Conservation (phyloP, 2,888 invertebrate species). For the Pharmacophagus antenor region DNA sequence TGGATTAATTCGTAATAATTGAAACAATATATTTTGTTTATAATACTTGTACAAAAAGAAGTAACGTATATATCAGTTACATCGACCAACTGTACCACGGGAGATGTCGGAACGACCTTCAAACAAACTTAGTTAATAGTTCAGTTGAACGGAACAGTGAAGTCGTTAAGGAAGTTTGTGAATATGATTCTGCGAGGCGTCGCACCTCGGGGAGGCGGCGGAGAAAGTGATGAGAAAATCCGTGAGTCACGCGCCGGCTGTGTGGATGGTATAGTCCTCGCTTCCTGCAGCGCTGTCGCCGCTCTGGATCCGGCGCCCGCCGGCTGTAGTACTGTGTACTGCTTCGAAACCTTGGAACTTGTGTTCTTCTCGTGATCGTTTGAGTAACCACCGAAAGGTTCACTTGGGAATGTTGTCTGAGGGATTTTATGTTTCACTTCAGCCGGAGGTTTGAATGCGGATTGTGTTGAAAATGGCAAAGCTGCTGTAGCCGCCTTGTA, state of each 20-base stretch:
- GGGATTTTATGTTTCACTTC: constrained; percentile 82
- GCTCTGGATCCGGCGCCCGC: constrained; percentile 90
- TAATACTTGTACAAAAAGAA: neutral
- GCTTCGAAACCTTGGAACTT: constrained; percentile 82
- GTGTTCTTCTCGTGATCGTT: constrained; percentile 72
- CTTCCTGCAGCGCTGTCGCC: constrained; percentile 90
- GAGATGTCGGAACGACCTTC: constrained; percentile 54
- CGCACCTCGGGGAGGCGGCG: constrained; percentile 88
- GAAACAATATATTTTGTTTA: neutral
- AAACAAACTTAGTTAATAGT: constrained; percentile 75
- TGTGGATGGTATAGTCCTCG: constrained; percentile 75
- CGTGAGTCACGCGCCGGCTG: constrained; percentile 75
- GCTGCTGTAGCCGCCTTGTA: constrained; percentile 79
- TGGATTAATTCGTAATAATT: neutral
- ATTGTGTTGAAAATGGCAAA: constrained; percentile 86
- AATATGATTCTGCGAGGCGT: constrained; percentile 51
- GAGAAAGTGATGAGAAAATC: constrained; percentile 83
- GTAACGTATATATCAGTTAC: neutral
- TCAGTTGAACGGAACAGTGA: constrained; percentile 66
- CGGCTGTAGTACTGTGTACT: constrained; percentile 93
- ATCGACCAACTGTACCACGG: constrained; percentile 1
- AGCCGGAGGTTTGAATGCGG: constrained; percentile 89
- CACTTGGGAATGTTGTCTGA: constrained; percentile 76
- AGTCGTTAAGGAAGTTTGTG: constrained; percentile 74
- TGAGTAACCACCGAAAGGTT: constrained; percentile 88